Percentiles rank a stretch among this genome's conserved stretches.
Conservation (phyloP, 2,888 invertebrate genomes). For the Dynastes tityus region DNA sequence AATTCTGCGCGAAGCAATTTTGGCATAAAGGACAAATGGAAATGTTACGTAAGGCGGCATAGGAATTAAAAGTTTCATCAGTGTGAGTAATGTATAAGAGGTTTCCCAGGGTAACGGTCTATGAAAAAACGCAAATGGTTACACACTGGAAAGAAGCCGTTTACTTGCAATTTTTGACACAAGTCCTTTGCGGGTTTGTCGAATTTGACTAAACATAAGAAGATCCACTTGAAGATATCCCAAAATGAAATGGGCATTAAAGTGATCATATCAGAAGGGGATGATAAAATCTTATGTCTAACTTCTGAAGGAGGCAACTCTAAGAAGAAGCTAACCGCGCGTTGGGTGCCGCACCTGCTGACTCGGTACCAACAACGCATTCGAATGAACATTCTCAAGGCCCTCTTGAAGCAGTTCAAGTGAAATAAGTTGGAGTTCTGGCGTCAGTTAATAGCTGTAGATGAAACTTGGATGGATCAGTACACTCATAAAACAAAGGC, state of each 20-base stretch:
- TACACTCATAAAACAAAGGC: conserved; percentile 64
- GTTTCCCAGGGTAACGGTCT: conserved; percentile 79
- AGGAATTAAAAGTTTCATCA: conserved; percentile 77
- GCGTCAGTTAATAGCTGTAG: too few species aligned
- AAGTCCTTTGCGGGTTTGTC: conserved; percentile 85
- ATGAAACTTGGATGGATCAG: too few species aligned
- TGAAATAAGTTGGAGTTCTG: too few species aligned
- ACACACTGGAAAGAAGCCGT: conserved; percentile 81
- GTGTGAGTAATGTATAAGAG: conserved; percentile 74
- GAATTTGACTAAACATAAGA: conserved; percentile 81
- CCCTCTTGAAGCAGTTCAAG: too few species aligned
- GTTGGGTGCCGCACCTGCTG: too few species aligned
- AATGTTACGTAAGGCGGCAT: conserved; percentile 79
- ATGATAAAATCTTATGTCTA: conserved; percentile 70
- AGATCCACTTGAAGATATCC: conserved; percentile 60
- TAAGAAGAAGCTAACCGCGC: too few species aligned
- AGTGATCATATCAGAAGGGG: conserved; percentile 53
- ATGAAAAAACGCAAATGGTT: conserved; percentile 77
- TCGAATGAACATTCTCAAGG: too few species aligned
- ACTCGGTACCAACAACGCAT: too few species aligned
- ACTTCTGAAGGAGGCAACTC: conserved; percentile 67
- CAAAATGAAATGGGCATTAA: conserved; percentile 53
- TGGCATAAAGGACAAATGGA: conserved; percentile 76
- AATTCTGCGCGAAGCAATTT: conserved; percentile 75
- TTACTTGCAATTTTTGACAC: conserved; percentile 80